Evolutionary conservation across 2,113 vertebrate genomes (phyloP).

Genomic region (Gobius niger): DNA sequence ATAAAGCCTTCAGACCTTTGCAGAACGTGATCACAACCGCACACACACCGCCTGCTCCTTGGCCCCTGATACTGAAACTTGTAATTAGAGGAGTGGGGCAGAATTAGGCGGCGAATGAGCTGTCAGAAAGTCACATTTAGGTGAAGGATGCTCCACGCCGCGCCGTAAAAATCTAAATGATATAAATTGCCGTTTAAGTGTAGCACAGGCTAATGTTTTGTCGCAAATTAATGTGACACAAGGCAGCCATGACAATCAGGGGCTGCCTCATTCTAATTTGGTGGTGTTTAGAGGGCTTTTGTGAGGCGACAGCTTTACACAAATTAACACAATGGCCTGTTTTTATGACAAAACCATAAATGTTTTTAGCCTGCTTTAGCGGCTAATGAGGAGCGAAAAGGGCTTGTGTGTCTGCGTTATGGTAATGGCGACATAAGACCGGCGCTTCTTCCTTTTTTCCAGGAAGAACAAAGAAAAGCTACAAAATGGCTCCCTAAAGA

Average conservation of each 20-base stretch:
- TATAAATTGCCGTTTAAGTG: slow-evolving; percentile 99
- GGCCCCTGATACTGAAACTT: slow-evolving; percentile 87
- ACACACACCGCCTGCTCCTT: slow-evolving; percentile 40
- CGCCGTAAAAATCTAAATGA: slow-evolving; percentile 99
- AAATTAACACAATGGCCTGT: slow-evolving; percentile 97
- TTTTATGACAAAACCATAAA: slow-evolving; percentile 94
- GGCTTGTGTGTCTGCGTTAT: slow-evolving; percentile 61
- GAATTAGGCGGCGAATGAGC: slow-evolving; percentile 97
- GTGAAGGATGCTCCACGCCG: slow-evolving; percentile 90
- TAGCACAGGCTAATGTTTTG: slow-evolving; percentile 95
- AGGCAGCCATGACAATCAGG: slow-evolving; percentile 98
- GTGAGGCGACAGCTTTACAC: slow-evolving; percentile 88
- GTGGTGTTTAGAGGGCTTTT: slow-evolving; percentile 95
- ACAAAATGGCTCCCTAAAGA: slow-evolving; percentile 64
- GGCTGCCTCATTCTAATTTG: slow-evolving; percentile 96
- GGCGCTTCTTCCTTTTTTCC: slow-evolving; percentile 43
- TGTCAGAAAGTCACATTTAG: slow-evolving; percentile 99
- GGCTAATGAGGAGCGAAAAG: slow-evolving; percentile 87
- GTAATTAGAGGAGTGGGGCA: slow-evolving; percentile 96
- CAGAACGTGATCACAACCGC: slow-evolving; percentile 41
- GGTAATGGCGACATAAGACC: slow-evolving; percentile 45
- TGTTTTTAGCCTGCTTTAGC: slow-evolving; percentile 75
- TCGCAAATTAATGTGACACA: slow-evolving; percentile 98
- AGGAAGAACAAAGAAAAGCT: slow-evolving; percentile 60
- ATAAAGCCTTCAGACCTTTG: slow-evolving; percentile 9